Evolutionary conservation across 1,140 invertebrate genomes (phyloP).

Genomic region (Scaptomyza montana): DNA sequence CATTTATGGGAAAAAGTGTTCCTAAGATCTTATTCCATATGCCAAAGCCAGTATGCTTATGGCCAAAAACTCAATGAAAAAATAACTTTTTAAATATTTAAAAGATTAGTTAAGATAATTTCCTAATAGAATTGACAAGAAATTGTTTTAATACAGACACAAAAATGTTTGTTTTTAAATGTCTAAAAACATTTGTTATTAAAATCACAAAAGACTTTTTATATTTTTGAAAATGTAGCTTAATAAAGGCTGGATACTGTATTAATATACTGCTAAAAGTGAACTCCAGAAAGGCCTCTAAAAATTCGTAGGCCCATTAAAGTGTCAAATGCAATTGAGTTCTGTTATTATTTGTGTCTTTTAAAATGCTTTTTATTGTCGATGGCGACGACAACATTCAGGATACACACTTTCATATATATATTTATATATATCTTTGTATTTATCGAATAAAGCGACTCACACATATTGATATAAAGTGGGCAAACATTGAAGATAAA

Average conservation of each 20-base stretch:
- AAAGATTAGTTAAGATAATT: no score
- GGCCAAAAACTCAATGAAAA: no score
- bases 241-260: not conserved
- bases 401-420: slow-evolving; percentile 23
- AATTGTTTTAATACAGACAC: no score
- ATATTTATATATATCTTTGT: not conserved
- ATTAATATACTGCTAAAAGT: not conserved
- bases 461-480: slow-evolving; percentile 20
- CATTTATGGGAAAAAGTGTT: not conserved
- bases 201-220: no score
- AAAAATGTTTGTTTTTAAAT: no score
- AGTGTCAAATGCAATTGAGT: slow-evolving; percentile 56
- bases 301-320: slow-evolving; percentile 50
- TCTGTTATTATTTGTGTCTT: slow-evolving; percentile 71
- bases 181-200: no score
- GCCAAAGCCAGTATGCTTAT: no score
- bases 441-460: slow-evolving; percentile 4
- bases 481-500: slow-evolving; percentile 66
- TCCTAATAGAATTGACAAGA: no score
- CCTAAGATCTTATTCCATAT: not conserved
- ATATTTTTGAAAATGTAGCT: no score
- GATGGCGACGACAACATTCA: slow-evolving; percentile 52
- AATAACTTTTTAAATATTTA: no score
- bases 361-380: slow-evolving; percentile 80
- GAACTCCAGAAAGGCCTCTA: slow-evolving; percentile 13